Base-by-base conservation (phyloP, 2,113 vertebrate genomes). In the Pelobates fuscus region DNA sequence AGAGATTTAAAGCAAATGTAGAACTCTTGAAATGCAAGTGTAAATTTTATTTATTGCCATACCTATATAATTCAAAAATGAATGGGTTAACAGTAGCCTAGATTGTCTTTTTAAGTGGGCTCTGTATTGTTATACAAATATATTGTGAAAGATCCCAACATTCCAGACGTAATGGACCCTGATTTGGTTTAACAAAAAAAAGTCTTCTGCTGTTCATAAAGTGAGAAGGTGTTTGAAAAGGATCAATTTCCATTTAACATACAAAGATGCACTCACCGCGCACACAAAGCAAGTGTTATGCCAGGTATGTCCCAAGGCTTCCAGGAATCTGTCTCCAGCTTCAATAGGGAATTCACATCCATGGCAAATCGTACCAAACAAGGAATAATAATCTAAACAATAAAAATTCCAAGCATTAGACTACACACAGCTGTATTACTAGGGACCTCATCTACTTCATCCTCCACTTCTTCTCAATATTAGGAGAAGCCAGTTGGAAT, bases 231-330 rank as follows among this genome's bases (percentile, higher is more conserved):
- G 32, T 5, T 6, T 37, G 10, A 37, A 37, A 37, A 6, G 10
- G 32, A 10, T 37, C 10, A 37, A 6, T 37, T 37, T 10, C 5
- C 10, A 37, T 37, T 37, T 37, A 49, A 12, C 15, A 17, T 1
- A 49, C 17, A 49, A 17, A 49, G 44, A 77, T 2, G 75, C 71
- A 91, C 88, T 87, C 91, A 99, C 97, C 0, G 93, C 88, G 74
- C 97, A 99, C 10, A 99, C 96, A 71, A 99, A 99, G 86, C 97
- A 99, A 78, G 96, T 98, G 81, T 99, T 97, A 3, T 99, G 97
- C 97, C 96, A 99, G 82, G 93, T 98, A 80, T 86, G 90, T 29
- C 96, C 95, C 62, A 99, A 80, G 21, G 95, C 97, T 79, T 99
- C 94, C 80, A 99, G 89, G 80, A 98, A 99, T 81, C 94, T 94